Evolutionary conservation across 2,113 vertebrate genomes (phyloP).

Genomic region (Ploceus nigricollis): DNA sequence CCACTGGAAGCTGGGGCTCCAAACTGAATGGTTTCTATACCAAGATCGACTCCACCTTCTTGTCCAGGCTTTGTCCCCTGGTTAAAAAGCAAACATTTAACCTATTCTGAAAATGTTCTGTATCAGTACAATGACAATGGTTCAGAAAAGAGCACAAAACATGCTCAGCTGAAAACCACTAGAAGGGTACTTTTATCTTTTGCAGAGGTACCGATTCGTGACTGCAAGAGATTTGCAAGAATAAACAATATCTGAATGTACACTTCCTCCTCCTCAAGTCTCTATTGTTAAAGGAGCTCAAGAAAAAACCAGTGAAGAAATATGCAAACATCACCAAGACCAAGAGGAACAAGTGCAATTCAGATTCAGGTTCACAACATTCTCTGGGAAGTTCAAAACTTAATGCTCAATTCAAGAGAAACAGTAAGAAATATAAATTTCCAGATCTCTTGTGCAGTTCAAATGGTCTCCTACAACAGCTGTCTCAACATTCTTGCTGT

Average conservation of each 20-base stretch:
- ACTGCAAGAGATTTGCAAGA: neutral
- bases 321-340: neutral
- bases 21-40: conserved; percentile 95
- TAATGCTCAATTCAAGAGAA: neutral
- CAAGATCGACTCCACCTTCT: conserved; percentile 84
- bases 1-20: conserved; percentile 93
- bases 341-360: neutral
- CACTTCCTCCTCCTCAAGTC: neutral
- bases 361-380: neutral
- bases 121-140: neutral
- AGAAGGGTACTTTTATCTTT: neutral
- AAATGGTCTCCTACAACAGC: neutral
- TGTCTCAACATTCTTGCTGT: neutral
- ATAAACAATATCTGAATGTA: neutral
- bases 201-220: neutral
- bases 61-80: conserved; percentile 83
- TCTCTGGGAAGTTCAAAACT: neutral
- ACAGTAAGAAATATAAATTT: neutral
- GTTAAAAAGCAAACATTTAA: neutral
- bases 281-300: neutral
- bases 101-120: neutral
- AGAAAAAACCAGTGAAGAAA: neutral
- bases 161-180: neutral
- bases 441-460: neutral
- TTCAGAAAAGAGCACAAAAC: neutral